A percentile compares a stretch with the other conserved stretches of the same genome.
Conservation (phyloP, 2,113 vertebrate genomes). For the Microcebus griseorufus region DNA sequence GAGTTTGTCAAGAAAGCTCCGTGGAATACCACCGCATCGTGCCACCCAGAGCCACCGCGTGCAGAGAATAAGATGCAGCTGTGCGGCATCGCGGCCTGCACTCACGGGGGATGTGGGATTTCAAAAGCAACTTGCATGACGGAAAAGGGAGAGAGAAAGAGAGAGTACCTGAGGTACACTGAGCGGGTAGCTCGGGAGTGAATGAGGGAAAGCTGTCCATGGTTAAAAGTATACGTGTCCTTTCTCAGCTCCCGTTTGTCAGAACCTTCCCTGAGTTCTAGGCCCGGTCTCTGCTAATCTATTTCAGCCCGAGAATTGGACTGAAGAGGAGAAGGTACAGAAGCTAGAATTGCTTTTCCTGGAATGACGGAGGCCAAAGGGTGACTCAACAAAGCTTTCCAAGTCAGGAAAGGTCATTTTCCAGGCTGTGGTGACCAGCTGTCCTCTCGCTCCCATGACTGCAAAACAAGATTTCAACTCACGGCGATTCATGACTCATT, state of each 20-base stretch:
- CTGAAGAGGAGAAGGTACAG: background rate
- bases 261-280: background rate
- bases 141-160: background rate
- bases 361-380: background rate
- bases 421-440: conserved; percentile 30
- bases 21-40: background rate
- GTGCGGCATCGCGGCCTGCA: background rate
- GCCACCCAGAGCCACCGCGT: background rate
- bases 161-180: background rate
- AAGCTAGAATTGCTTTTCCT: background rate
- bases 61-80: background rate
- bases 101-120: background rate
- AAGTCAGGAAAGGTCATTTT: conserved; percentile 52
- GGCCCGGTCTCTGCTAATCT: background rate
- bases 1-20: background rate
- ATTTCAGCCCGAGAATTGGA: background rate
- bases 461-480: conserved; percentile 55
- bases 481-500: conserved; percentile 51
- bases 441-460: conserved; percentile 20
- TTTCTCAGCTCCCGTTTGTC: background rate
- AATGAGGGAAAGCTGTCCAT: background rate
- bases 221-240: background rate
- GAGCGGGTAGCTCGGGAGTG: background rate
- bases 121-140: background rate
- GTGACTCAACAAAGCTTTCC: conserved; percentile 20